Percentiles rank a stretch among this genome's conserved stretches.
Conservation (phyloP, 2,797 vertebrate genomes). For the Sparidentex hasta region DNA sequence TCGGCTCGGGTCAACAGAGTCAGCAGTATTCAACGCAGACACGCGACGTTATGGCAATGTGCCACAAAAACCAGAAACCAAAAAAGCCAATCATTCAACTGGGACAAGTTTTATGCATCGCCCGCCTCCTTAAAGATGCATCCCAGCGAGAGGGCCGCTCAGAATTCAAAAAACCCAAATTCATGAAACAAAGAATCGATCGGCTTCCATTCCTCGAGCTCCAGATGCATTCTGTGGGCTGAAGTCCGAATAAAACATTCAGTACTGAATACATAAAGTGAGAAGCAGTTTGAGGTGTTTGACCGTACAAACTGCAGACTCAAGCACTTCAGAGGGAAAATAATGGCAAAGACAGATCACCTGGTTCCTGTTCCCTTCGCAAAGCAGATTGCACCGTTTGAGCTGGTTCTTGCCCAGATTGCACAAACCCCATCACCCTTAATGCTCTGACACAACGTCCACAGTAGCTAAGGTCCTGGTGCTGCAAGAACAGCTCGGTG, state of each 20-base stretch:
- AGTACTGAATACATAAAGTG: neutral
- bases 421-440: neutral
- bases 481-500: neutral
- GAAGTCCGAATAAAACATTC: constrained; percentile 1
- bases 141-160: neutral
- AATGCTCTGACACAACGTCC: neutral
- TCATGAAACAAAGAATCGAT: neutral
- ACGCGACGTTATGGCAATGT: neutral
- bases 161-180: constrained; percentile 15
- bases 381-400: neutral
- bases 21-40: neutral
- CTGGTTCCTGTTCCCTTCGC: neutral
- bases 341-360: neutral
- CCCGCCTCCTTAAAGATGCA: neutral
- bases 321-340: neutral
- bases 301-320: neutral
- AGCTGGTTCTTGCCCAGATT: neutral
- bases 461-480: neutral
- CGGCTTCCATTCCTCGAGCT: neutral
- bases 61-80: no score
- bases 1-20: neutral
- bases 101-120: neutral
- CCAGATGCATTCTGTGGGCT: neutral
- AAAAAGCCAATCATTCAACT: no score
- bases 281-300: neutral